Evolutionary conservation across 2,888 invertebrate species (phyloP), one percentile per base, ranked within the genome.

Genomic region (Sussaba pulchella): DNA sequence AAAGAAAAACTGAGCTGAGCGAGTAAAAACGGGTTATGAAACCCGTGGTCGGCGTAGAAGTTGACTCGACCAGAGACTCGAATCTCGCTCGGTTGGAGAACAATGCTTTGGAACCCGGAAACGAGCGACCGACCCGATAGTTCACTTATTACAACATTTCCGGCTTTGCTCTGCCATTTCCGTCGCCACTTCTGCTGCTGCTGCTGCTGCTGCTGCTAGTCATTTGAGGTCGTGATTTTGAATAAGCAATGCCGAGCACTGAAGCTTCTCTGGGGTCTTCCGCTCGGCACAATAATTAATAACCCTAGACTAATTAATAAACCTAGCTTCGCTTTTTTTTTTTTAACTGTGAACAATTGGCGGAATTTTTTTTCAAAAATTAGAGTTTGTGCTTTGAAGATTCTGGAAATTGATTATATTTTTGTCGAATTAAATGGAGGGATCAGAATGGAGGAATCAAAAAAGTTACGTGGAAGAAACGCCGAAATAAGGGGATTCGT

Each of bases 21-120:
- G 57, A 57, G 26, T 41, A 39, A 67, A 47, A 71, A 26, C 19
- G 61, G 39, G 41, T 52, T n/a, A n/a, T n/a, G 64, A 19, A 39
- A 71, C 6, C 47, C 4, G n/a, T 10, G 17, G 17, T 39, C 10
- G 10, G 31, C 24, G 6, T 2, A 17, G 57, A 57, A 54, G 54
- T 54, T 19, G 26, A 57, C 59, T 71, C 50, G 31, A 43, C 63
- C 26, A 14, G 47, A 41, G 66, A 43, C 12, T 19, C 36, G 19
- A 31, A 21, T 14, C 54, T 54, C 19, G 47, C 47, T 66, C 17
- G 39, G 26, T 41, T 3, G n/a, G n/a, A 36, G n/a, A 31, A 77
- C 59, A 71, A 71, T 64, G 59, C 21, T 17, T 63, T n/a, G 9
- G 47, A 39, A 77, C 17, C 64, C 54, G 54, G 57, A 74, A 66